Conservation (phyloP, 1,140 invertebrate species). For the Adelges cooleyi region DNA sequence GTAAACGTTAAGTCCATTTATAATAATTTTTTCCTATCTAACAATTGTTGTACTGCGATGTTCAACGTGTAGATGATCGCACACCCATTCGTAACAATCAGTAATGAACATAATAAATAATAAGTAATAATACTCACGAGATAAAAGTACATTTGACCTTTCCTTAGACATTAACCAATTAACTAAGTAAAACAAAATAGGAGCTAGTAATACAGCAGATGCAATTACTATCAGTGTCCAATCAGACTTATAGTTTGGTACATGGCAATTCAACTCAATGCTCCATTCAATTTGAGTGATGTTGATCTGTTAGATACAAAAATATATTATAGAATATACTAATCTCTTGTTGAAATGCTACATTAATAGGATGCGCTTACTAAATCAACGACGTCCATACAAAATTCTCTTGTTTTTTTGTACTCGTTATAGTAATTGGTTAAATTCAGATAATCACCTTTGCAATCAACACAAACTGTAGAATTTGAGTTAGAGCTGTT, state of each 20-base stretch:
- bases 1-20: too few relatives aligned
- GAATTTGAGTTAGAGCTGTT: slow-evolving; percentile 15
- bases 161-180: slow-evolving; percentile 1
- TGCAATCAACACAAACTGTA: slow-evolving; percentile 29
- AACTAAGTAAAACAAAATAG: slow-evolving; percentile 1
- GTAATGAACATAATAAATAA: too few relatives aligned
- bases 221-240: background rate
- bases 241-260: background rate
- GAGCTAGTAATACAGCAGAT: background rate
- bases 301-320: background rate
- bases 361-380: slow-evolving; percentile 12
- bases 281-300: slow-evolving; percentile 11
- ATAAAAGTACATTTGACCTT: slow-evolving; percentile 3
- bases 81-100: too few relatives aligned
- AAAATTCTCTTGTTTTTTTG: slow-evolving; percentile 30
- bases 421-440: slow-evolving; percentile 30
- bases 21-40: too few relatives aligned
- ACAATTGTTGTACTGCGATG: too few relatives aligned
- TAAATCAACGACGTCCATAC: slow-evolving; percentile 33
- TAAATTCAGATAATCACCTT: slow-evolving; percentile 28
- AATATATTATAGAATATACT: too few relatives aligned
- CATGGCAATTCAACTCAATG: slow-evolving; percentile 1
- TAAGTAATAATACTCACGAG: background rate
- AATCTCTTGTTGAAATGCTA: too few relatives aligned
- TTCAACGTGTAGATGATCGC: too few relatives aligned